Conservation (phyloP, 2,888 invertebrate genomes). For the Acronicta psi region DNA sequence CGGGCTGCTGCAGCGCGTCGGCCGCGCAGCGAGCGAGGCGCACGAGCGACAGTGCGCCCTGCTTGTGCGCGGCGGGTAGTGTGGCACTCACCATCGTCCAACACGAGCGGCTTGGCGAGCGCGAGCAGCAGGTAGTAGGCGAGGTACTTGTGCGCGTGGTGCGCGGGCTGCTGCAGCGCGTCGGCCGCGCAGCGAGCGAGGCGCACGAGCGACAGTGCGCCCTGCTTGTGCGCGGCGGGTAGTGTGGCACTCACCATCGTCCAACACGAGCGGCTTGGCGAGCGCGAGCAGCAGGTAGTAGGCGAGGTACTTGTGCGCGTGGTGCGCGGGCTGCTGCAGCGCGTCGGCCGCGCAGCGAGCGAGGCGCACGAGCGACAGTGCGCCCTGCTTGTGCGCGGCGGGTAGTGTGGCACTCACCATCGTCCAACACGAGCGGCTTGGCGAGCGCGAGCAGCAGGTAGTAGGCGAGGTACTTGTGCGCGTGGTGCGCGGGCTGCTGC, state of each 20-base stretch:
- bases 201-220: too few relatives aligned
- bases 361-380: too few relatives aligned
- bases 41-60: too few relatives aligned
- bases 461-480: constrained; percentile 11
- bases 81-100: constrained; percentile 6
- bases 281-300: constrained; percentile 57
- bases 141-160: constrained; percentile 8
- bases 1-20: too few relatives aligned
- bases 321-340: too few relatives aligned
- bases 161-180: too few relatives aligned
- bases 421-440: constrained; percentile 8
- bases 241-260: constrained; percentile 7
- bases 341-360: too few relatives aligned
- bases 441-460: background rate
- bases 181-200: too few relatives aligned
- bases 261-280: constrained; percentile 24
- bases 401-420: constrained; percentile 30
- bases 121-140: constrained; percentile 4
- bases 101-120: constrained; percentile 5
- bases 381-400: constrained; percentile 20
- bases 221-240: constrained; percentile 5
- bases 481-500: too few relatives aligned
- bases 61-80: constrained; percentile 52
- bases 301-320: constrained; percentile 59
- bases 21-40: too few relatives aligned